phyloP scores from a whole-genome alignment of 1,140 invertebrate species.

The Dendroctonus valens region DNA sequence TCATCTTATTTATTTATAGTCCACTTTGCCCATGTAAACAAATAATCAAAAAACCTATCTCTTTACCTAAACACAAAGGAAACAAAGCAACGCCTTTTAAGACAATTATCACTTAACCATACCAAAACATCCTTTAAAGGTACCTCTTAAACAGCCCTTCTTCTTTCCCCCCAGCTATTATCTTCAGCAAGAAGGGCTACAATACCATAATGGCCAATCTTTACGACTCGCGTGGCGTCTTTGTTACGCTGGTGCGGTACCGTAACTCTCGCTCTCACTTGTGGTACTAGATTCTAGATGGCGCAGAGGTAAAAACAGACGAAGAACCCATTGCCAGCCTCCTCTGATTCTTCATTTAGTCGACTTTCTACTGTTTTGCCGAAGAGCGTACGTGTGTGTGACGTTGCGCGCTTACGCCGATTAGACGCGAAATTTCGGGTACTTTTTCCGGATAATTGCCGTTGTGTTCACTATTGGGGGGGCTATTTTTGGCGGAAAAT shows the following conservation, averaged over 20 bases:
- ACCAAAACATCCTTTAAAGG: neutral
- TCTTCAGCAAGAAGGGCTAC: constrained; percentile 18
- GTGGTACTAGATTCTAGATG: constrained; percentile 39
- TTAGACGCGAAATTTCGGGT: constrained; percentile 1
- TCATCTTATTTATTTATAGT: too few species aligned
- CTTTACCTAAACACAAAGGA: too few species aligned
- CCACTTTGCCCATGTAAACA: too few species aligned
- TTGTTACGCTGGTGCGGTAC: neutral
- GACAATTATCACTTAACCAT: too few species aligned
- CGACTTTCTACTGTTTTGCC: constrained; percentile 48
- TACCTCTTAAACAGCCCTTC: neutral
- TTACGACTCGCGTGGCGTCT: constrained; percentile 7
- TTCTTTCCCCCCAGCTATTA: constrained; percentile 6
- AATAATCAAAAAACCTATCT: too few species aligned
- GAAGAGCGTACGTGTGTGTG: constrained; percentile 38
- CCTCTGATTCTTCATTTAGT: constrained; percentile 45
- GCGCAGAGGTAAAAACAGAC: constrained; percentile 44
- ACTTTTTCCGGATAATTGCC: too few species aligned
- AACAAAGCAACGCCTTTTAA: too few species aligned
- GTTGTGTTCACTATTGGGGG: neutral
- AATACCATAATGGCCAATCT: constrained; percentile 26
- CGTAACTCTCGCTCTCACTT: constrained; percentile 2
- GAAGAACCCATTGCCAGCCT: constrained; percentile 37
- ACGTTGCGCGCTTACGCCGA: constrained; percentile 9
- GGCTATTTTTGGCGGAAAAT: neutral